phyloP scores from a whole-genome alignment of 2,888 invertebrate genomes.

The Xanthorhoe spadicearia region DNA sequence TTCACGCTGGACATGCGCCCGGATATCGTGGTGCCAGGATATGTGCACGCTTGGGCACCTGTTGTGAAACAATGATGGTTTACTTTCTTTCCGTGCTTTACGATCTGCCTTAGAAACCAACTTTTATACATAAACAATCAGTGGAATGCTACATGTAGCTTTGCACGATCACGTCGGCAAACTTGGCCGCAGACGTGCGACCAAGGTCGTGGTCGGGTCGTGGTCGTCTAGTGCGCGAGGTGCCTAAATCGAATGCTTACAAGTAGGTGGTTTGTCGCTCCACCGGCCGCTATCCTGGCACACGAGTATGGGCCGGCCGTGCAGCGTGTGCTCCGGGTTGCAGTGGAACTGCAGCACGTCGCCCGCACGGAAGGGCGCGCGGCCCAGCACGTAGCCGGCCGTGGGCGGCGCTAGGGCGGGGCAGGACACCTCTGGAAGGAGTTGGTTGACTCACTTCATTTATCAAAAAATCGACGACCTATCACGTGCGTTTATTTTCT shows the following conservation, averaged over 20 bases:
- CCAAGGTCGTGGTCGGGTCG: no score
- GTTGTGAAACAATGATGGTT: no score
- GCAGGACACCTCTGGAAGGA: constrained; percentile 89
- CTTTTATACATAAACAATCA: no score
- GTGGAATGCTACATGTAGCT: no score
- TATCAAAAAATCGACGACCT: no score
- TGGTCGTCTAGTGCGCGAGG: no score
- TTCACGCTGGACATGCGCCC: constrained; percentile 94
- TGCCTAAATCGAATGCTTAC: constrained; percentile 83
- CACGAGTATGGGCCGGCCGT: constrained; percentile 94
- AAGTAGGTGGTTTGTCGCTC: constrained; percentile 93
- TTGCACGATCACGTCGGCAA: no score
- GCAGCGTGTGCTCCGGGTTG: constrained; percentile 94
- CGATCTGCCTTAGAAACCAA: no score
- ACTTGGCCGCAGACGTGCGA: no score
- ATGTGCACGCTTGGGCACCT: constrained; percentile 93
- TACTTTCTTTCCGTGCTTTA: no score
- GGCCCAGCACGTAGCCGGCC: constrained; percentile 91
- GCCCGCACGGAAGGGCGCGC: constrained; percentile 91
- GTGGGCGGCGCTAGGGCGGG: constrained; percentile 89
- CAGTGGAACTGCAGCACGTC: constrained; percentile 95
- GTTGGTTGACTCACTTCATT: no score
- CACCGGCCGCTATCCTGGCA: constrained; percentile 95
- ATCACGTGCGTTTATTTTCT: no score
- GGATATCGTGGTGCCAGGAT: constrained; percentile 94